Evolutionary conservation across 2,113 vertebrate species (phyloP).

Genomic region (Turnix velox): DNA sequence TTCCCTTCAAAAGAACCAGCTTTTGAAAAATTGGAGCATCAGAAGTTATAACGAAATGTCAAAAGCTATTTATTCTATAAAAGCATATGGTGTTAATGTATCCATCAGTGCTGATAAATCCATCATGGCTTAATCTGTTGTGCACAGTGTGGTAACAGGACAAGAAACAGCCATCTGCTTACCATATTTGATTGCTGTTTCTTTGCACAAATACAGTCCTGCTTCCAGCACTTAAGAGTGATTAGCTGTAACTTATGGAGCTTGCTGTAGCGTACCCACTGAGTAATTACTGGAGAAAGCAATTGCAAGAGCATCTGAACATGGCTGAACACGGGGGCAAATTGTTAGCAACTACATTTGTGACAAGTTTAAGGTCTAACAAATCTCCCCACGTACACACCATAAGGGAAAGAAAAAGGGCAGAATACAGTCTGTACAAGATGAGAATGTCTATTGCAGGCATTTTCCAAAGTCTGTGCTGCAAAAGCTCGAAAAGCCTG

Average conservation of each 20-base stretch:
- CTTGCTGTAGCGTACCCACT: slow-evolving; percentile 25
- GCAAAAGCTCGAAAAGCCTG: slow-evolving; percentile 8
- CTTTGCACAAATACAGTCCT: slow-evolving; percentile 49
- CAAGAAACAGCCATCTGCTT: slow-evolving; percentile 70
- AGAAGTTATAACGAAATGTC: slow-evolving; percentile 37
- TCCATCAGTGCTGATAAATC: slow-evolving; percentile 59
- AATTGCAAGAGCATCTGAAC: slow-evolving; percentile 18
- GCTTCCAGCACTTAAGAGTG: slow-evolving; percentile 62
- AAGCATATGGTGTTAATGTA: slow-evolving; percentile 54
- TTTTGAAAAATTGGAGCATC: background rate
- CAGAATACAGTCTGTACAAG: slow-evolving; percentile 20
- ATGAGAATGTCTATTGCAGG: background rate
- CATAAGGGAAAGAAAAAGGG: background rate
- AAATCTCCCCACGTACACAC: background rate
- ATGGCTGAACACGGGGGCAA: slow-evolving; percentile 9
- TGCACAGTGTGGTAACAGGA: slow-evolving; percentile 50
- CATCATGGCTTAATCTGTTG: slow-evolving; percentile 55
- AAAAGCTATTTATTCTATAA: slow-evolving; percentile 53
- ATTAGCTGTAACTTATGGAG: slow-evolving; percentile 65
- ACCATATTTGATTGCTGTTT: slow-evolving; percentile 63
- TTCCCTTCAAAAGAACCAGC: background rate
- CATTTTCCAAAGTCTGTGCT: background rate
- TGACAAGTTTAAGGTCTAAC: slow-evolving; percentile 39
- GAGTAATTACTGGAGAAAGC: slow-evolving; percentile 59
- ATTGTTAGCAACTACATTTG: slow-evolving; percentile 41